These are phyloP conservation scores for Gerosis bhagava DNA, from an alignment of 2,888 invertebrate species.

Conservation along the genomic window DNA sequence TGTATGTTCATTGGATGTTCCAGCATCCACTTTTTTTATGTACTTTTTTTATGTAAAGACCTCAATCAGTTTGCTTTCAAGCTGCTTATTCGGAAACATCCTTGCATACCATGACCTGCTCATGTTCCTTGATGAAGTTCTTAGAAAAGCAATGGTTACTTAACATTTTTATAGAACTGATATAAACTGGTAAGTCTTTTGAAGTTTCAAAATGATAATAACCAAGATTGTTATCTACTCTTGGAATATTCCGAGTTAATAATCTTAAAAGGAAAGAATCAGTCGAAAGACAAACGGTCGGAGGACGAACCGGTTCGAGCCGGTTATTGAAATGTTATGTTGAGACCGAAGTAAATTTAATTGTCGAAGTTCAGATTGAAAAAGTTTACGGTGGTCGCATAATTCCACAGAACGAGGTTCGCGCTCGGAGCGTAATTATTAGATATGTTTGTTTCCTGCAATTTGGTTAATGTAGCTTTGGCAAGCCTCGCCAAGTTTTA, in stretches of 20 bases:
- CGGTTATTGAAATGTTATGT: constrained; percentile 73
- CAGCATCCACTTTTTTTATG: too few species aligned
- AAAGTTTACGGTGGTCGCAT: constrained; percentile 74
- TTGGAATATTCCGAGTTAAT: constrained; percentile 21
- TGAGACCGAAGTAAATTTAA: constrained; percentile 72
- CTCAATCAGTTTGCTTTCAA: too few species aligned
- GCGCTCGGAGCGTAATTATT: constrained; percentile 63
- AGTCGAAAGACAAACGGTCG: constrained; percentile 40
- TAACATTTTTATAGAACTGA: too few species aligned
- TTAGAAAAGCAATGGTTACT: too few species aligned
- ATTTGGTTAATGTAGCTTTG: constrained; percentile 68
- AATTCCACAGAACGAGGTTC: constrained; percentile 62
- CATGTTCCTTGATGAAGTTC: too few species aligned
- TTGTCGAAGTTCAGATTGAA: constrained; percentile 79
- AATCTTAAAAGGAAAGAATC: constrained; percentile 32
- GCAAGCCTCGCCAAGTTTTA: constrained; percentile 51
- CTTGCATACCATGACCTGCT: too few species aligned
- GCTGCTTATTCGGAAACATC: too few species aligned
- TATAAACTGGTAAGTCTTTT: too few species aligned
- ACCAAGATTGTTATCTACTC: not conserved
- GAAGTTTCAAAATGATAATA: not conserved
- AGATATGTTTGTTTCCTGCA: constrained; percentile 73
- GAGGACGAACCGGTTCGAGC: constrained; percentile 48
- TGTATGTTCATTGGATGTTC: too few species aligned
- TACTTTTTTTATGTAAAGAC: too few species aligned